These are phyloP conservation scores for Stigmatopora nigra DNA, from an alignment of 2,113 vertebrate genomes.

Conservation along the genomic window DNA sequence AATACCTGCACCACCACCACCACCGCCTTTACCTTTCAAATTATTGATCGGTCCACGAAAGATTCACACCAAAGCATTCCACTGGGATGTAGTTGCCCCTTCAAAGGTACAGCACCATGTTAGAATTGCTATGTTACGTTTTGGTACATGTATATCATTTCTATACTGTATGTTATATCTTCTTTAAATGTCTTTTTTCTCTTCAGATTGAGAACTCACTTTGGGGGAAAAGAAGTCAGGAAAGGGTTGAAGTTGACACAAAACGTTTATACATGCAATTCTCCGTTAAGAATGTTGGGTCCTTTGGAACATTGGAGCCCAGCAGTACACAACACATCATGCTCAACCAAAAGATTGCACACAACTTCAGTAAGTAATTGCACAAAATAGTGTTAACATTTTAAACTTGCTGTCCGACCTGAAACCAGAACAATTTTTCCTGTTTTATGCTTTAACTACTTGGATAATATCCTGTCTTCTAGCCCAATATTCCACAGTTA, in stretches of 20 bases:
- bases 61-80: conserved; percentile 69
- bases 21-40: conserved; percentile 37
- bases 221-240: conserved; percentile 54
- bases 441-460: too few species aligned
- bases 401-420: too few species aligned
- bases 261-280: conserved; percentile 64
- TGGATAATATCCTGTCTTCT: too few species aligned
- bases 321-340: conserved; percentile 59
- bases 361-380: conserved; percentile 74
- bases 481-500: too few species aligned
- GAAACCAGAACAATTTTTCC: too few species aligned
- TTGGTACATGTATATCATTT: not conserved
- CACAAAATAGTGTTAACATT: not conserved
- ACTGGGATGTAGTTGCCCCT: conserved; percentile 65
- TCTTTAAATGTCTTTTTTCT: conserved; percentile 34
- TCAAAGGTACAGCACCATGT: conserved; percentile 59
- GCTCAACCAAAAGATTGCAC: conserved; percentile 67
- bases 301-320: conserved; percentile 18
- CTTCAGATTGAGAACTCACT: conserved; percentile 75
- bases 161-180: not conserved
- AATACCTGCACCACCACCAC: conserved; percentile 20
- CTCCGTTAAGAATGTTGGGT: conserved; percentile 42
- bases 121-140: not conserved
- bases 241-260: conserved; percentile 56
- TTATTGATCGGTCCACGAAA: not conserved